Conservation (phyloP, 1,140 invertebrate genomes). For the Ericerus pela region DNA sequence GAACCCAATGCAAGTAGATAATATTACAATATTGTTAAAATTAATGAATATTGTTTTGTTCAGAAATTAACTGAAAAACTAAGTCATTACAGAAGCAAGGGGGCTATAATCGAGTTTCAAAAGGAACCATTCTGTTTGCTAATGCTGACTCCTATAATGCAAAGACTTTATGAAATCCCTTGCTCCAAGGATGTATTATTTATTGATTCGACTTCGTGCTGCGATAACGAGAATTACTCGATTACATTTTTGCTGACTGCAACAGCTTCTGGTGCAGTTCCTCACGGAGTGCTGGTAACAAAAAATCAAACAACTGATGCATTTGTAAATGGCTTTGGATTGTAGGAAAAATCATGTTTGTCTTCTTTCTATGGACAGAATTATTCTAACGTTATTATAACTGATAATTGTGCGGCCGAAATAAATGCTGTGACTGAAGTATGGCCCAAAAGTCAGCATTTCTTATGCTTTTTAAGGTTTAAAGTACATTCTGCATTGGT, state of each 20-base stretch:
- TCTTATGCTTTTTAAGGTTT: not conserved
- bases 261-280: not conserved
- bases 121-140: too few species aligned
- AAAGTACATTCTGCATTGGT: not conserved
- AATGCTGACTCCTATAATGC: constrained; percentile 5
- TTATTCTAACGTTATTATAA: not conserved
- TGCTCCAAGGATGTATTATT: not conserved
- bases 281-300: not conserved
- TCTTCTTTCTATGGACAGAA: not conserved
- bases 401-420: not conserved
- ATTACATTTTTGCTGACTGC: not conserved
- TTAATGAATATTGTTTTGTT: too few species aligned
- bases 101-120: too few species aligned
- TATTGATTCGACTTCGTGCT: constrained; percentile 1
- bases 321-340: not conserved
- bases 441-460: not conserved
- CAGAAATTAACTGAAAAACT: too few species aligned
- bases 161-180: not conserved
- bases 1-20: too few species aligned
- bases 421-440: not conserved
- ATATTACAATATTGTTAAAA: too few species aligned
- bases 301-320: not conserved
- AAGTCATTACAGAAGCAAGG: too few species aligned
- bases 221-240: not conserved
- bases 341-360: not conserved